Evolutionary conservation across 2,113 vertebrate species (phyloP).

Genomic region (Dermatemys mawii): DNA sequence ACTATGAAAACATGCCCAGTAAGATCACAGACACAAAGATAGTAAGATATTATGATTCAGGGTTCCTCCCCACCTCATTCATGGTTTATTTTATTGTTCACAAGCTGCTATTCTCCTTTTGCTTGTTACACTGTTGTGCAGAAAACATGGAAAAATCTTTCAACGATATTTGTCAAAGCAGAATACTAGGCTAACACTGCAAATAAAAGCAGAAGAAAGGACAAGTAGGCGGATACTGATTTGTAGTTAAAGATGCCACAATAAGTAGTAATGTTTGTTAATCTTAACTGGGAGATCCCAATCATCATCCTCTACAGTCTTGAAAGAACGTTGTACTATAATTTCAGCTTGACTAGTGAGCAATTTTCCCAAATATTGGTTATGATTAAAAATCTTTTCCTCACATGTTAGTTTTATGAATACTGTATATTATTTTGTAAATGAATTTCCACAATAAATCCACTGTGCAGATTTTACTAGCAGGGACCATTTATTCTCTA

Average conservation of each 20-base stretch:
- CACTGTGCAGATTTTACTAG: neutral
- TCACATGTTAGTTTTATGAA: neutral
- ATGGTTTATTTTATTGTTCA: neutral
- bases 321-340: neutral
- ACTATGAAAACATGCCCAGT: neutral
- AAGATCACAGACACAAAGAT: neutral
- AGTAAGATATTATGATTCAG: neutral
- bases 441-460: neutral
- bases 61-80: fast-evolving
- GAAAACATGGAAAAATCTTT: neutral
- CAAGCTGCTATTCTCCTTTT: neutral
- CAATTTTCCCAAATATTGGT: neutral
- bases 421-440: neutral
- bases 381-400: neutral
- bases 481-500: neutral
- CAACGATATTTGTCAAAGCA: neutral
- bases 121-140: neutral
- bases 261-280: neutral
- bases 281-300: neutral
- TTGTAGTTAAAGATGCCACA: slow-evolving; percentile 3
- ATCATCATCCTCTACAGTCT: neutral
- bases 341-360: slow-evolving; percentile 1
- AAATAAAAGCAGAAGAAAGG: neutral
- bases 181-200: neutral
- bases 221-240: slow-evolving; percentile 24